Evolutionary conservation across 2,888 invertebrate genomes (phyloP), one percentile per base, ranked within the genome.

Genomic region (Acronicta aceris): DNA sequence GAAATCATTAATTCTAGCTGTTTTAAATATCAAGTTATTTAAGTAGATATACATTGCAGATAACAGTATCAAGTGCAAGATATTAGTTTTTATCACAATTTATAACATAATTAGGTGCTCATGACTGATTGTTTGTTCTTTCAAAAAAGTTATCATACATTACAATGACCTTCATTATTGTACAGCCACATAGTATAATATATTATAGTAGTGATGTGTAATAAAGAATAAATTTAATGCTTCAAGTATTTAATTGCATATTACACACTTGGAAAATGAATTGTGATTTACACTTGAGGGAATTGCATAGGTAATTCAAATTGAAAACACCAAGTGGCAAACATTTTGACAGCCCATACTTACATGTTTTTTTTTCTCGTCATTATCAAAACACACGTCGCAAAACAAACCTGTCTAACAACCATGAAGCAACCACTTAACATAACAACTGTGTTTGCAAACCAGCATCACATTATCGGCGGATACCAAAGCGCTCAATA

Each of bases 351-450:
- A 52, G 16, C 43, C 10, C 8, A 30, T 43, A 48, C 38, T 21
- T 21, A 52, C 42, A 48, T 25, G 25, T 30, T 54, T 53, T 16
- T 55, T 49, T 21, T 42, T n/a, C 12, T 45, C 2, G 8, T 45
- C 13, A 36, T 40, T 17, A 55, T 54, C 60, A 62, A 62, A 62
- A 70, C 59, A 51, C 42, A 38, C 48, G 42, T 50, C 62, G 64
- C 68, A 74, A 77, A 65, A 78, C 47, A 77, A 71, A 74, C 71
- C 59, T 46, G 71, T 73, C 42, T 43, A 36, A 33, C 52, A 41
- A 70, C 51, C 38, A 50, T 15, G 40, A 46, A 15, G 42, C 30
- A 64, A 40, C 57, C 66, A 58, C 45, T 58, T 62, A 58, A 45
- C 76, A 64, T 67, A 71, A 57, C 59, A 61, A 48, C 52, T 46